Conservation (phyloP, 2,113 vertebrate genomes). For the Lucifuga dentata region DNA sequence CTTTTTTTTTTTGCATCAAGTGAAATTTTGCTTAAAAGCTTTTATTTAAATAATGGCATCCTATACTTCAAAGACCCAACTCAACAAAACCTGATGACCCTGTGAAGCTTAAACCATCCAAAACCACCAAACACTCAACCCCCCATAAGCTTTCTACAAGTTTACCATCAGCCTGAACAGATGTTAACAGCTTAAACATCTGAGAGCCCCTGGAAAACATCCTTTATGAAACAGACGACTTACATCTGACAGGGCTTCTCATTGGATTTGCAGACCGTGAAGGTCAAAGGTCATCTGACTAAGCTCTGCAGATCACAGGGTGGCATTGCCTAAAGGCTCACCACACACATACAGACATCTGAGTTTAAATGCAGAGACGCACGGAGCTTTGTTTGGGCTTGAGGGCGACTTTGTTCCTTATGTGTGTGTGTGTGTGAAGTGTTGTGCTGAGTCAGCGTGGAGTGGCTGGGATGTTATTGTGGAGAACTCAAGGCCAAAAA, state of each 20-base stretch:
- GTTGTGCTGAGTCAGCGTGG: constrained; percentile 65
- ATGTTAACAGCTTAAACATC: constrained; percentile 24
- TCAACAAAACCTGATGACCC: constrained; percentile 38
- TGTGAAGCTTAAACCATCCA: neutral
- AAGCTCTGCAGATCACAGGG: constrained; percentile 16
- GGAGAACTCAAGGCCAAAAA: constrained; percentile 52
- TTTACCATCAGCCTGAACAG: constrained; percentile 18
- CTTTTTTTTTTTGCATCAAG: too few relatives aligned
- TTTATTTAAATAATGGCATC: constrained; percentile 1
- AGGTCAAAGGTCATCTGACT: constrained; percentile 61
- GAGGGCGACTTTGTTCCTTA: constrained; percentile 46
- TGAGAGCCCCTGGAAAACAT: constrained; percentile 48
- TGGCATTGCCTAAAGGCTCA: constrained; percentile 1
- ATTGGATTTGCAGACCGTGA: constrained; percentile 23
- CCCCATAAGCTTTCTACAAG: constrained; percentile 1
- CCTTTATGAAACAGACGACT: constrained; percentile 34
- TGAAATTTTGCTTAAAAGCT: neutral
- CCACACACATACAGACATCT: constrained; percentile 27
- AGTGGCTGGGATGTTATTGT: constrained; percentile 47
- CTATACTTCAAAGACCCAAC: constrained; percentile 47
- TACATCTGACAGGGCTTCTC: constrained; percentile 5
- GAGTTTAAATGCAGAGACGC: constrained; percentile 28
- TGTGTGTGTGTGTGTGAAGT: constrained; percentile 12
- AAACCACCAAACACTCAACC: constrained; percentile 12
- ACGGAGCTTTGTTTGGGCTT: constrained; percentile 51